These are phyloP conservation scores for Mystacides longicornis DNA, from an alignment of 2,888 invertebrate species.

Conservation along the genomic window DNA sequence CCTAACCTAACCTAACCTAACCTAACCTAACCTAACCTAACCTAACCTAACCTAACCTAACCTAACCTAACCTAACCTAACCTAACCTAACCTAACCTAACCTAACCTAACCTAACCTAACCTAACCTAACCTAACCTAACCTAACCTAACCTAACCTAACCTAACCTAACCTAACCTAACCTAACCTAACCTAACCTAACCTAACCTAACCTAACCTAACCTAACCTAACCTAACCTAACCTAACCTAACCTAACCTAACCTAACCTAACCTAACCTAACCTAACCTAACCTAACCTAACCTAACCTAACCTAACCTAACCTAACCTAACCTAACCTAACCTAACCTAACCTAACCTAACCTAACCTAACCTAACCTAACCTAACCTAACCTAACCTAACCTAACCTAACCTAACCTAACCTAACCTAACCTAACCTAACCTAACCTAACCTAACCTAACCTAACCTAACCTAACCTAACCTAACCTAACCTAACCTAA, in stretches of 20 bases:
- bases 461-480: slow-evolving; percentile 25
- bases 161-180: slow-evolving; percentile 20
- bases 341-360: slow-evolving; percentile 6
- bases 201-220: slow-evolving; percentile 26
- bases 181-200: slow-evolving; percentile 25
- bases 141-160: slow-evolving; percentile 25
- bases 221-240: slow-evolving; percentile 20
- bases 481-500: slow-evolving; percentile 25
- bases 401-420: slow-evolving; percentile 18
- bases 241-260: slow-evolving; percentile 26
- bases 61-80: slow-evolving; percentile 22
- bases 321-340: slow-evolving; percentile 7
- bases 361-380: slow-evolving; percentile 6
- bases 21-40: slow-evolving; percentile 19
- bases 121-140: slow-evolving; percentile 24
- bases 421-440: slow-evolving; percentile 16
- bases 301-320: slow-evolving; percentile 4
- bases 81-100: slow-evolving; percentile 25
- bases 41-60: slow-evolving; percentile 5
- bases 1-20: slow-evolving; percentile 12
- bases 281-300: slow-evolving; percentile 6
- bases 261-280: slow-evolving; percentile 12
- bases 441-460: slow-evolving; percentile 20
- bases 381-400: slow-evolving; percentile 6
- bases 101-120: slow-evolving; percentile 25